Base-by-base conservation (phyloP, 53 echinoderm and acorn worm genomes). In the Paracentrotus lividus region DNA sequence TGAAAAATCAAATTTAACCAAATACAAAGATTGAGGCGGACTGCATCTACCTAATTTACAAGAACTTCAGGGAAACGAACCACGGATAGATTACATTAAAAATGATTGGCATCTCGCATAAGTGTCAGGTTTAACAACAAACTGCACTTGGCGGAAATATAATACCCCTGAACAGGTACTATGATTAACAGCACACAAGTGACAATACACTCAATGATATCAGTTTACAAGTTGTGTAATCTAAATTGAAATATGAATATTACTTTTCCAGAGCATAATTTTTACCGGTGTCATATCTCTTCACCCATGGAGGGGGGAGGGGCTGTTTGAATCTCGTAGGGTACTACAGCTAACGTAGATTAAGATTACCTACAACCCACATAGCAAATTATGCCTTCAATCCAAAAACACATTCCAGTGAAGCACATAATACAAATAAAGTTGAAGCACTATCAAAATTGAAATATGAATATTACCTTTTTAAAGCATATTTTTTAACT, bases 121-220 rank as follows among this genome's bases (percentile, higher is more conserved):
- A 47, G 81, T 47, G 42, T 81, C 81, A 81, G 47, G 81, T 47
- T 45, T 77, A 67, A 12, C 33, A 67, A 61, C 26, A n/a, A n/a
- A 61, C 61, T 8, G 8, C 24, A n/a, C 61, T 61, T 26, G 26
- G 26, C 8, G 26, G 8, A 61, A 26, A 61, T 61, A n/a, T 1
- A n/a, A 33, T 66, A 29, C 13, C 32, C 1, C 40, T 69, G 0
- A 14, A 16, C 3, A 18, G 14, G 36, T 38, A 32, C 20, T 18
- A 40, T 72, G 40, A 38, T 38, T 38, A 72, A 38, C 38, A 18
- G 40, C 18, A 40, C 18, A 40, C 31, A 69, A 14, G 38, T 38
- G 20, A 69, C 20, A 51, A 38, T 15, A 69, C 5, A 72, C 40
- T 21, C 72, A 5, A 15, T 13, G 20, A 18, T 40, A 38, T 72